Conservation (phyloP, 2,888 invertebrate genomes). For the Ophraella communa region DNA sequence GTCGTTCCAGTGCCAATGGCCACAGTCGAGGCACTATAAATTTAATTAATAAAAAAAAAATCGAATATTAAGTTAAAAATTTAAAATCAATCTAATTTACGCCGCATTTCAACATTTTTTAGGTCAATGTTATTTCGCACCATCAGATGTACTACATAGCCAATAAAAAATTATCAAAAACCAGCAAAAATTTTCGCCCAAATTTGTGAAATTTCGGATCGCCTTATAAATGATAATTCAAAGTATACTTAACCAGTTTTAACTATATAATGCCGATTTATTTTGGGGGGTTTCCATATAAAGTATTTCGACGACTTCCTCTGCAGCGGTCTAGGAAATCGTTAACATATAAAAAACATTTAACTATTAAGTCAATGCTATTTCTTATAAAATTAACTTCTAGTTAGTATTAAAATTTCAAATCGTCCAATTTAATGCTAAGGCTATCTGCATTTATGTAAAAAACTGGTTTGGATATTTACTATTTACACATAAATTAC, state of each 20-base stretch:
- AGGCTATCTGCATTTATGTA: slow-evolving; percentile 33
- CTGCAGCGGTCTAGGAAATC: not conserved
- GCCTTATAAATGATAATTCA: not conserved
- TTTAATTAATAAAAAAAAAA: too few species aligned
- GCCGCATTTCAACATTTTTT: too few species aligned
- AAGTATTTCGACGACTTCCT: not conserved
- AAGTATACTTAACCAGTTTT: not conserved
- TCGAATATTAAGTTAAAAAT: too few species aligned
- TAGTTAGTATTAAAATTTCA: slow-evolving; percentile 41
- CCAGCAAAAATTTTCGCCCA: too few species aligned
- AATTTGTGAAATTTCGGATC: too few species aligned
- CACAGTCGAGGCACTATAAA: too few species aligned
- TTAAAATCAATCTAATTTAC: too few species aligned
- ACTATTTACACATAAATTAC: slow-evolving; percentile 8
- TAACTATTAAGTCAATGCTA: slow-evolving; percentile 17
- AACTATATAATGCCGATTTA: not conserved
- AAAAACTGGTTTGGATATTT: slow-evolving; percentile 17
- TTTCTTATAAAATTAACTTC: slow-evolving; percentile 18
- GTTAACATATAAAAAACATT: not conserved
- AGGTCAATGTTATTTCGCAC: too few species aligned
- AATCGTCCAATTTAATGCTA: slow-evolving; percentile 41
- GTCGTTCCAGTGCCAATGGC: too few species aligned
- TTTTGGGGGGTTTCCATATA: not conserved
- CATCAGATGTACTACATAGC: too few species aligned
- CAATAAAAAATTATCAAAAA: too few species aligned